Base-by-base conservation (phyloP, 2,797 vertebrate species). In the Ispidina lecontei region DNA sequence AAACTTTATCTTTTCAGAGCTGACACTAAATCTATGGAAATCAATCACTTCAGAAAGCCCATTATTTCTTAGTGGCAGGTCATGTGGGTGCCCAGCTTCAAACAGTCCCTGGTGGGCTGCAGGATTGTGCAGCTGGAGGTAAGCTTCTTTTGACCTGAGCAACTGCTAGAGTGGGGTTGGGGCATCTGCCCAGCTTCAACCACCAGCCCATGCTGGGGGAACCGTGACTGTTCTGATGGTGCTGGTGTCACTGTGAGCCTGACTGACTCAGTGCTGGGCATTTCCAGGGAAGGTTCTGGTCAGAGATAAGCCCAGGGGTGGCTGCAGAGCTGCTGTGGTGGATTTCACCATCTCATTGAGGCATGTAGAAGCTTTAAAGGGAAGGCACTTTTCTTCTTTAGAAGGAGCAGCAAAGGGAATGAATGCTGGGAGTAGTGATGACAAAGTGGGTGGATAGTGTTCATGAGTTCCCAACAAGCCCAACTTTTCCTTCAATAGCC, bases 61-160 rank as follows among this genome's bases (percentile, higher is more conserved):
- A 71, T 95, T 95, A 91, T 93, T 97, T 96, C 91, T 93, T 93
- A 96, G 94, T 86, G 96, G 96, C 41, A 93, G 93, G 83, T 75
- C 33, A 46, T 58, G 84, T 47, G 90, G 79, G 59, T 87, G 86
- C 91, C 88, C 82, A 86, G 70, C 23, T 87, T 94, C 91, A 86
- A 94, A 37, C 90, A 94, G 80, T 89, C 49, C 52, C 65, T 4
- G 12, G 8, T 15, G 60, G 44, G 21, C 70, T 73, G 44, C 20
- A 73, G 41, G 58, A 35, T 69, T 9, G 28, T 93, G 96, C 92
- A 75, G 46, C 93, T 79, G 79, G 56, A 89, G 91, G 58, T 58
- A 84, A 58, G 39, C 39, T 93, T 79, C 56, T 28, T 71, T 51
- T 81, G 26, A 3, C 4, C 44, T 23, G 33, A 70, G 51, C 0